Evolutionary conservation across 2,113 vertebrate genomes (phyloP), one percentile per base, ranked within the genome.

Genomic region (Pholis gunnellus): DNA sequence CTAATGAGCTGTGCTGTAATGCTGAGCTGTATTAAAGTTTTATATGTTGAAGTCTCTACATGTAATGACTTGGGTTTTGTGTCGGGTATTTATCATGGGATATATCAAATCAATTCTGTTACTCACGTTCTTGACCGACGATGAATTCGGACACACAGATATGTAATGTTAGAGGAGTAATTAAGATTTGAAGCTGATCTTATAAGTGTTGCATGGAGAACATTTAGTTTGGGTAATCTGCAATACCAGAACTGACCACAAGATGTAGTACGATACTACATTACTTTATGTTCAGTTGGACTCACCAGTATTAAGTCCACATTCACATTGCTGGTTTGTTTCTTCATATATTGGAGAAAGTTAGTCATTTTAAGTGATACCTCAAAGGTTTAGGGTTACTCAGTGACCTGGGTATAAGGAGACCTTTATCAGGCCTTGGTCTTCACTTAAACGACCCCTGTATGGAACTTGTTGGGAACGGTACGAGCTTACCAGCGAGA

Each of bases 1-100:
- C 29, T 22, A 6, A 36, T 18, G 36, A 69, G n/a, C 48, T 5
- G 40, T 22, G 18, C 11, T 3, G 5, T 54, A n/a, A 72, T 29
- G 40, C n/a, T 56, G 8, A 34, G 72, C 77, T 79, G 13, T 57
- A 70, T 18, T 84, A 57, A 84, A 79, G 46, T 81, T 81, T 80
- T 50, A 20, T 71, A 64, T 38, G 22, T 52, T 1, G 44, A 46
- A 61, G 9, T 60, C 14, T 59, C 9, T 6, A 18, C 52, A 11
- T 60, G 14, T 50, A n/a, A n/a, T 34, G 3, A 31, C 67, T 34
- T 42, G 31, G 13, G 4, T 22, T 65, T 18, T 64, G 29, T 71
- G 68, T 79, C 9, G 17, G 1, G 7, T 50, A 6, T 31, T 63
- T 22, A 20, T 20, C 9, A 4, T 20, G 70, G 11, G 1, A 22